Evolutionary conservation across 2,113 vertebrate genomes (phyloP), one percentile per base, ranked within the genome.

Genomic region (Casuarius casuarius): DNA sequence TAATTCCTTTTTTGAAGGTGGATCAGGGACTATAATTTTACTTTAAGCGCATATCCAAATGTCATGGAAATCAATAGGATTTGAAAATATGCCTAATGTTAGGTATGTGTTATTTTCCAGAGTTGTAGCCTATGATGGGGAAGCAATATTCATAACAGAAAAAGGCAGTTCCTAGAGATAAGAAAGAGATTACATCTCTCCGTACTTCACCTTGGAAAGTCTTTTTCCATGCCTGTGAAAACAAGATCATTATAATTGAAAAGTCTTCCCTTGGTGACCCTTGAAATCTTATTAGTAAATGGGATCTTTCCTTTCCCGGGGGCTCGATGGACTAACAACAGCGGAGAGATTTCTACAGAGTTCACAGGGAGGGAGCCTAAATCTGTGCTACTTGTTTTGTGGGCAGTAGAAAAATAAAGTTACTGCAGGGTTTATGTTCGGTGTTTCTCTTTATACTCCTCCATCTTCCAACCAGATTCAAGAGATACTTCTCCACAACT

Each of bases 261-360:
- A 96, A 96, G 76, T 66, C 86, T 95, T 96, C 70, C 70, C 74
- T 90, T 66, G 44, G 72, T 67, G 48, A 94, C 94, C 92, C 73
- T 91, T 91, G 80, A 95, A 93, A 96, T 94, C 88, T 94, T 97
- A 87, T 94, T 96, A 96, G 76, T 86, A 95, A 97, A 94, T 93
- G 86, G 84, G 35, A 93, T 62, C 62, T 79, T 87, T 96, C 33
- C 3, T 94, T 96, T 84, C 90, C 77, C 31, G 56, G 58, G 66
- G 84, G 80, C 66, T 91, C 72, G 40, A 79, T 7, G 74, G 84
- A 84, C 83, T 78, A 93, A 78, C 56, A 87, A 25, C 52, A 31
- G 31, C 13, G n/a, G 44, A 90, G 18, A 3, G 4, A 67, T 67
- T 89, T 54, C 73, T 81, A 52, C 20, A 68, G 59, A 44, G 80